These are phyloP conservation scores for Xanthia togata DNA, from an alignment of 2,888 invertebrate species.

Conservation along the genomic window DNA sequence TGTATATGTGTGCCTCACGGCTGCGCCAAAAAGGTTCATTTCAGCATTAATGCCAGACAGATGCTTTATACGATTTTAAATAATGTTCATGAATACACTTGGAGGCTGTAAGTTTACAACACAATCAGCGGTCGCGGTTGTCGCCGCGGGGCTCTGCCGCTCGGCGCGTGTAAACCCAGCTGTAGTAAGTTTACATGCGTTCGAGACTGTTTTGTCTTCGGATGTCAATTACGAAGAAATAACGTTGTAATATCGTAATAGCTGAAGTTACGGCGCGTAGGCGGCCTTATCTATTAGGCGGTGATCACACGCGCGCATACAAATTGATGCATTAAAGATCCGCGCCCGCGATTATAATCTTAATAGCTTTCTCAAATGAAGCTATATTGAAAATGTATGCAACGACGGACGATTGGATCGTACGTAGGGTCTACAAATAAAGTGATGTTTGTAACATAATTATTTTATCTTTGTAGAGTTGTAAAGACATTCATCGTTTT, in stretches of 20 bases:
- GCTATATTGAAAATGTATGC: constrained; percentile 80
- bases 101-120: constrained; percentile 22
- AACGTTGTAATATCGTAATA: constrained; percentile 64
- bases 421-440: constrained; percentile 4
- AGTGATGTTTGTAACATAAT: not conserved
- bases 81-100: constrained; percentile 8
- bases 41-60: too few species aligned
- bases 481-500: not conserved
- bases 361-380: constrained; percentile 82
- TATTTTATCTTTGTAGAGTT: not conserved
- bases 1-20: too few species aligned
- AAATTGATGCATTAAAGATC: constrained; percentile 83
- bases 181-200: constrained; percentile 31
- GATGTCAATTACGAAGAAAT: constrained; percentile 63
- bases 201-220: constrained; percentile 57
- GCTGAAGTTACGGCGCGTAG: constrained; percentile 66
- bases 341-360: constrained; percentile 79
- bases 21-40: too few species aligned
- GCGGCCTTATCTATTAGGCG: constrained; percentile 78
- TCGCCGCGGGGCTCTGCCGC: constrained; percentile 27
- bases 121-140: constrained; percentile 6
- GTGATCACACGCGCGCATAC: constrained; percentile 84
- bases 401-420: constrained; percentile 10
- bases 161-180: constrained; percentile 16
- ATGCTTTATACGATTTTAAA: constrained; percentile 19